phyloP scores from a whole-genome alignment of 2,113 vertebrate genomes.

The Phoxinus phoxinus region DNA sequence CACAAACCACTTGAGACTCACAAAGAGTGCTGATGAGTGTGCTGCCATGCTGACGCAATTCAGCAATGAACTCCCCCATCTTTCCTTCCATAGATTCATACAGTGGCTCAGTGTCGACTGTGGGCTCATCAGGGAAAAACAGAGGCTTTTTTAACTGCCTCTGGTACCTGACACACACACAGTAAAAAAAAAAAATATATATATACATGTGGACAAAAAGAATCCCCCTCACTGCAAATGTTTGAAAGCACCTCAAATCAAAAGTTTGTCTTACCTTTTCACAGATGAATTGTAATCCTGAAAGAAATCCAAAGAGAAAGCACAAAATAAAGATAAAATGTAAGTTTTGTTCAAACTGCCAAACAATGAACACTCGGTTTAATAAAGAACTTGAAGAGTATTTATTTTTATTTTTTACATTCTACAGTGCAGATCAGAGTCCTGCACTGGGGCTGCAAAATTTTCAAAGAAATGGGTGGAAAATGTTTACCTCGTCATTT shows the following conservation, averaged over 20 bases:
- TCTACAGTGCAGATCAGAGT: no score
- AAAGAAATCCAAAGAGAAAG: conserved; percentile 1
- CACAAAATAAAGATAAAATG: not conserved
- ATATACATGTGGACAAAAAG: not conserved
- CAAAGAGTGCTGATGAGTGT: conserved; percentile 63
- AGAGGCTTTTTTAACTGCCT: conserved; percentile 66
- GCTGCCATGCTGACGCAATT: conserved; percentile 51
- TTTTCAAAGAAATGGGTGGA: no score
- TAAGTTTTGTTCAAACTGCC: not conserved
- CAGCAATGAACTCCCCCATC: conserved; percentile 67
- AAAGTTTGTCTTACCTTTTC: conserved; percentile 51
- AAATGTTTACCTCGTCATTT: no score
- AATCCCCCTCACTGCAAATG: not conserved
- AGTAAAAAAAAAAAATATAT: not conserved
- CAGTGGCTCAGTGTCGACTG: conserved; percentile 67
- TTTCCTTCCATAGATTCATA: conserved; percentile 68
- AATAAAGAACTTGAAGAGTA: no score
- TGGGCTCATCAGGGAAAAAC: conserved; percentile 68
- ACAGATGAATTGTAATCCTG: conserved; percentile 56
- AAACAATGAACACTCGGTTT: not conserved
- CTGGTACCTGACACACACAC: conserved; percentile 60
- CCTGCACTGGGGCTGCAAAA: no score
- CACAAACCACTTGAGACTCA: conserved; percentile 53
- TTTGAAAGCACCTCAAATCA: not conserved
- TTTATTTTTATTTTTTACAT: no score